Conservation (phyloP, 2,113 vertebrate genomes). For the Xenopus borealis region DNA sequence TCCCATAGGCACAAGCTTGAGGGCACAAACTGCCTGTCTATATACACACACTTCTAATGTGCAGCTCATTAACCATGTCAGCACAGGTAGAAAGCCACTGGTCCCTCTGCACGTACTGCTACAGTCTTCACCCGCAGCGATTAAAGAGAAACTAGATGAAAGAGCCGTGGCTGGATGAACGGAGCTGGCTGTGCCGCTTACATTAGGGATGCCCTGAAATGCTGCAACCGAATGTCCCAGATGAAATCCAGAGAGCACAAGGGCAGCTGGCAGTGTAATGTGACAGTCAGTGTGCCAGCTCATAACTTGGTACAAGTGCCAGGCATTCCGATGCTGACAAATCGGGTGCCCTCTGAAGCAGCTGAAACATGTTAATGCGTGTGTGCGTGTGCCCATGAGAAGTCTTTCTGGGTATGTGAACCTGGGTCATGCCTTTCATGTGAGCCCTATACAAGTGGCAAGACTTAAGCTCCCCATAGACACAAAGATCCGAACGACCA, state of each 20-base stretch:
- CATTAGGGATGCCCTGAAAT: background rate
- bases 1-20: slow-evolving; percentile 49
- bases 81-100: background rate
- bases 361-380: no score
- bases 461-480: no score
- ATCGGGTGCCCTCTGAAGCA: no score
- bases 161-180: no score
- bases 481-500: no score
- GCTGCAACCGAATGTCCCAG: background rate
- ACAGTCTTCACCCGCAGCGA: background rate
- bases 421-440: no score
- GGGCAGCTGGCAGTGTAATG: background rate
- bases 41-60: background rate
- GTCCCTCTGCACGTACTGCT: slow-evolving; percentile 19
- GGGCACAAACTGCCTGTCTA: slow-evolving; percentile 18
- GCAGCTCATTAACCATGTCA: slow-evolving; percentile 8
- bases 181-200: no score
- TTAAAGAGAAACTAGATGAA: no score
- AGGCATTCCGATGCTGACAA: no score
- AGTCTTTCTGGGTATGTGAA: no score
- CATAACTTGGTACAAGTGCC: background rate
- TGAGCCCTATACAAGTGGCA: no score
- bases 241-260: background rate
- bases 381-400: no score
- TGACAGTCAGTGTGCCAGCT: background rate